A percentile compares a stretch with the other conserved stretches of the same genome.
Evolutionary conservation across 2,113 vertebrate species (phyloP).

Genomic region (Notothenia coriiceps): DNA sequence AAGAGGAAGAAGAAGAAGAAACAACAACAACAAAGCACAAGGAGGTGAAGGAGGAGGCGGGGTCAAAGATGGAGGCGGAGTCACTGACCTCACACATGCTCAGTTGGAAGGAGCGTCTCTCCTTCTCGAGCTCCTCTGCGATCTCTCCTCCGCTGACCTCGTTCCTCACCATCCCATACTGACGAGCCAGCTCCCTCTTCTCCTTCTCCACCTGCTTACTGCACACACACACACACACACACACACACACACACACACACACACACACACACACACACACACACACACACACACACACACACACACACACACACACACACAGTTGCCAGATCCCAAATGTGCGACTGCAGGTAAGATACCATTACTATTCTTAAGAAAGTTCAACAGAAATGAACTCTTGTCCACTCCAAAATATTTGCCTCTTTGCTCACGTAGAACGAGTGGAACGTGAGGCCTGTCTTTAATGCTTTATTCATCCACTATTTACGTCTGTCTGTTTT

Average conservation of each 20-base stretch:
- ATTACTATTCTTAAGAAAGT: too few relatives aligned
- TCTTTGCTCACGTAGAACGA: too few relatives aligned
- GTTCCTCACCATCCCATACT: conserved; percentile 78
- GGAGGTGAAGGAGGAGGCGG: not conserved
- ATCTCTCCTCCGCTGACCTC: conserved; percentile 77
- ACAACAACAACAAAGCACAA: not conserved
- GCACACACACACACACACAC: conserved; percentile 17
- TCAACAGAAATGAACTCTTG: too few relatives aligned
- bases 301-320: too few relatives aligned
- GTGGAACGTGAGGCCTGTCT: too few relatives aligned
- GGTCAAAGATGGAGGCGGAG: not conserved
- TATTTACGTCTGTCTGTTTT: too few relatives aligned
- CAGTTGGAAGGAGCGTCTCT: conserved; percentile 76
- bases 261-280: not conserved
- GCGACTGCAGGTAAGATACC: too few relatives aligned
- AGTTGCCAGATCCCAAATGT: too few relatives aligned
- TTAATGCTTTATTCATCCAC: too few relatives aligned
- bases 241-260: conserved; percentile 9
- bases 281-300: too few relatives aligned
- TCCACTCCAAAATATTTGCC: too few relatives aligned
- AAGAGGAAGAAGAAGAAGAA: not conserved
- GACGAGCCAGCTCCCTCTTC: conserved; percentile 75
- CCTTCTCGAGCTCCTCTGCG: conserved; percentile 77
- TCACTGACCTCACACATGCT: conserved; percentile 76
- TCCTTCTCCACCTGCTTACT: conserved; percentile 81